Conservation (phyloP, 1,140 invertebrate genomes). For the Cyclina sinensis region DNA sequence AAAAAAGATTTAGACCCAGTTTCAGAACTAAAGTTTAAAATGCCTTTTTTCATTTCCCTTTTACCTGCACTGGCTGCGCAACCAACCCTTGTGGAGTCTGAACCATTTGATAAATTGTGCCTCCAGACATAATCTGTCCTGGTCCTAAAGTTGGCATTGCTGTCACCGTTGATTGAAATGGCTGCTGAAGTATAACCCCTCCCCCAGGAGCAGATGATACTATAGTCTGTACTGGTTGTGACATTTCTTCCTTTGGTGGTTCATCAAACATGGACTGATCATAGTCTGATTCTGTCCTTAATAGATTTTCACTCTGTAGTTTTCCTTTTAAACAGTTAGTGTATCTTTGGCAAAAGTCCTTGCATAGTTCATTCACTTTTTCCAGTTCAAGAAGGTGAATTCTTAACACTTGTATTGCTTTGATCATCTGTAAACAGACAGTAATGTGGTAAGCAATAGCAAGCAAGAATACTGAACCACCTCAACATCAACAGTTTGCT, state of each 20-base stretch:
- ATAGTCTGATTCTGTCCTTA: conserved; percentile 80
- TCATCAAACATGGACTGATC: conserved; percentile 75
- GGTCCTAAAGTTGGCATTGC: conserved; percentile 84
- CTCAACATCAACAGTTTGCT: too few relatives aligned
- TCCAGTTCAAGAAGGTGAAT: conserved; percentile 87
- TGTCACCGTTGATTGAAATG: conserved; percentile 78
- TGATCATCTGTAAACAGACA: conserved; percentile 84
- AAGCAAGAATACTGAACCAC: too few relatives aligned
- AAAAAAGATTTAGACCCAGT: too few relatives aligned
- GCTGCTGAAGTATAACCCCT: conserved; percentile 80
- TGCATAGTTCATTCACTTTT: conserved; percentile 87
- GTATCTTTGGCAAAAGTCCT: conserved; percentile 86
- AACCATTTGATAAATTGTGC: conserved; percentile 88
- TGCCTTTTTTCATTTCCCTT: too few relatives aligned
- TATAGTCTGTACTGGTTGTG: conserved; percentile 59
- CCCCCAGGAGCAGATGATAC: conserved; percentile 72
- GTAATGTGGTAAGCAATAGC: too few relatives aligned
- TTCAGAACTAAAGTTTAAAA: too few relatives aligned
- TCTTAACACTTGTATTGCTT: conserved; percentile 86
- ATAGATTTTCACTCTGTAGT: conserved; percentile 84
- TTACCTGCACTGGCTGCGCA: conserved; percentile 88
- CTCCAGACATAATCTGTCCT: conserved; percentile 86
- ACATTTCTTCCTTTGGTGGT: conserved; percentile 67
- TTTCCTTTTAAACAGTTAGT: conserved; percentile 86
- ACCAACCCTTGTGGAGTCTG: conserved; percentile 88